Evolutionary conservation across 2,888 invertebrate species (phyloP), one percentile per base, ranked within the genome.

Genomic region (Melikaiella ostensackeni): DNA sequence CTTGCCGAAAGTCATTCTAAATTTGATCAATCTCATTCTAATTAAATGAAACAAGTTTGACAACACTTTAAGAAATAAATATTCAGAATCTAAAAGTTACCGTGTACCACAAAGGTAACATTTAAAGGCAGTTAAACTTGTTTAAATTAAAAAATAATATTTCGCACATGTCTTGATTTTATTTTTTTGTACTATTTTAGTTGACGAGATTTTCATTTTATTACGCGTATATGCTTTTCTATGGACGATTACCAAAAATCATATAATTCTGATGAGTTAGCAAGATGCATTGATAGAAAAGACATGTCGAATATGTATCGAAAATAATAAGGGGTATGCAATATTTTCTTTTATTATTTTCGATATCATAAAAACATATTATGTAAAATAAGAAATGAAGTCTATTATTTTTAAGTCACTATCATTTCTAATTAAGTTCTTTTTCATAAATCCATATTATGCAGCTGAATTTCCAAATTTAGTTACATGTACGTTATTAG

Each of bases 1-100:
- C 30, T 70, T 50, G 70, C 70, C 70, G 50, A 70, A 24, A 64
- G 42, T 64, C 24, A 42, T 64, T 42, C 24, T 13, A 19, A 64
- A n/a, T 42, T 24, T 38, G 21, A 42, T 16, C 7, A 64, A 21
- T 21, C 8, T 2, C 19, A 42, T 63, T 38, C 21, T 38, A 27
- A 42, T 24, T 16, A 24, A 42, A 4, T 35, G 33, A 35, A 63
- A 63, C 33, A 63, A 63, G 19, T 35, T 63, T 35, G 21, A 21
- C 2, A 59, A 59, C 1, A 59, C 27, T 24, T 16, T 27, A 27
- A 24, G 59, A 24, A 24, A 55, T n/a, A 13, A 59, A 27, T 59
- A 27, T 21, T 55, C 9, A 55, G 55, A 55, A 55, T 11, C 21
- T 55, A 55, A 21, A 21, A 55, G 55, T 55, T 55, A 55, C 55